Evolutionary conservation across 2,888 invertebrate genomes (phyloP).

Genomic region (Coleophora flavipennella): DNA sequence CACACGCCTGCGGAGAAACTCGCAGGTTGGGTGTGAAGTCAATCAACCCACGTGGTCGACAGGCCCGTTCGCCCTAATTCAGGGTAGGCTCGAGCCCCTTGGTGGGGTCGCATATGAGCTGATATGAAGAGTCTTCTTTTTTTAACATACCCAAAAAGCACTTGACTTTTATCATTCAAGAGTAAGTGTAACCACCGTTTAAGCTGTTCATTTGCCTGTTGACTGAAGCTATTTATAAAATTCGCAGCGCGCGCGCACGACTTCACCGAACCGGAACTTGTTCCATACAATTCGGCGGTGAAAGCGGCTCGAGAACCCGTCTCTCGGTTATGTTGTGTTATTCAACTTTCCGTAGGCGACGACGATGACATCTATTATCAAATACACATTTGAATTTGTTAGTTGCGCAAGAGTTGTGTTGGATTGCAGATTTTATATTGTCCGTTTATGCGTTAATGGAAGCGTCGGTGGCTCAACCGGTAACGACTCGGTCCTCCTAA

Average conservation of each 20-base stretch:
- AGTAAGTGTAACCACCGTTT: not conserved
- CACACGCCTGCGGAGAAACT: too few relatives aligned
- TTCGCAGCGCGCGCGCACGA: constrained; percentile 19
- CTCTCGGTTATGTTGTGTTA: constrained; percentile 53
- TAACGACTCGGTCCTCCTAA: too few relatives aligned
- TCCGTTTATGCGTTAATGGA: too few relatives aligned
- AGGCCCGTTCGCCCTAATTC: too few relatives aligned
- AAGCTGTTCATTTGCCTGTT: not conserved
- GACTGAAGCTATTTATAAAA: constrained; percentile 21
- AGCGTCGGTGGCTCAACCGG: too few relatives aligned
- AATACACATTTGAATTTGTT: constrained; percentile 35
- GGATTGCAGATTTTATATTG: too few relatives aligned
- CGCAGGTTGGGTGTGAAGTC: too few relatives aligned
- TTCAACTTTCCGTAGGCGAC: constrained; percentile 50
- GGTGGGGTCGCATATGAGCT: too few relatives aligned
- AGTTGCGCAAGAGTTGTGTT: constrained; percentile 22
- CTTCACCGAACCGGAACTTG: constrained; percentile 42
- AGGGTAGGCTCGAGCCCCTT: too few relatives aligned
- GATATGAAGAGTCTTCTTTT: too few relatives aligned
- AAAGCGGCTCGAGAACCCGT: constrained; percentile 51
- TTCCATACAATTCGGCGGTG: constrained; percentile 44
- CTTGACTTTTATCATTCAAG: not conserved
- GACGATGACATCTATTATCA: constrained; percentile 31
- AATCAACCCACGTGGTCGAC: too few relatives aligned
- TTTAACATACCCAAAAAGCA: too few relatives aligned